These are phyloP conservation scores for Cephalopachus bancanus DNA, from an alignment of 2,797 vertebrate species.

Conservation along the genomic window DNA sequence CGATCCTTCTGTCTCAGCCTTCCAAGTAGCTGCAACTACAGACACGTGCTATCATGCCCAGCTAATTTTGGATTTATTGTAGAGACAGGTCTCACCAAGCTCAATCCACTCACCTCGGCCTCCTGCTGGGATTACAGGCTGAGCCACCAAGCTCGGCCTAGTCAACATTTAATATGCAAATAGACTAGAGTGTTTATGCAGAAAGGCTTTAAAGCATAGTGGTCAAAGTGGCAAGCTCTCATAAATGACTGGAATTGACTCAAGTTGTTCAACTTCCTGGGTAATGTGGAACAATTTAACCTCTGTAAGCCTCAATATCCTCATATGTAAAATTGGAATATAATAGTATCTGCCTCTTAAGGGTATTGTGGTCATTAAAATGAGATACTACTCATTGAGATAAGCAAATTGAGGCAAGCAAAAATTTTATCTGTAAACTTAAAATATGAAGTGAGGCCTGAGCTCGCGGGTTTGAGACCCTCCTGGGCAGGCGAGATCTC, in stretches of 20 bases:
- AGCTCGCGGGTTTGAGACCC: too few species aligned
- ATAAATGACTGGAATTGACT: neutral
- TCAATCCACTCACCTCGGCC: too few species aligned
- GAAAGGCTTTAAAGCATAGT: neutral
- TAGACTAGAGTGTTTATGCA: neutral
- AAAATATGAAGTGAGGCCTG: too few species aligned
- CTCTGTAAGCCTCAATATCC: neutral
- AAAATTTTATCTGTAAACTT: neutral
- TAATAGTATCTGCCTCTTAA: neutral
- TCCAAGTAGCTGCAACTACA: too few species aligned
- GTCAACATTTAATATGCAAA: neutral
- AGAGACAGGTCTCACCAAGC: too few species aligned
- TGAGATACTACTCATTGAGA: neutral
- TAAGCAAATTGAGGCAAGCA: neutral
- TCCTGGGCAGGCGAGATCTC: too few species aligned
- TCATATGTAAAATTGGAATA: neutral
- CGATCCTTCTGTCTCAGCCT: too few species aligned
- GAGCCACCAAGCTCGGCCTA: too few species aligned
- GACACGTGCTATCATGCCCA: too few species aligned
- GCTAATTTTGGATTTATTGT: too few species aligned
- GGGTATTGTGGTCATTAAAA: neutral
- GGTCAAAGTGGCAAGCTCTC: neutral
- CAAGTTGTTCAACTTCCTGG: neutral
- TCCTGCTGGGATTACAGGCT: too few species aligned
- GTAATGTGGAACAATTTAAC: neutral